These are phyloP conservation scores for Microtus pennsylvanicus DNA, from an alignment of 2,113 vertebrate genomes.

Conservation along the genomic window DNA sequence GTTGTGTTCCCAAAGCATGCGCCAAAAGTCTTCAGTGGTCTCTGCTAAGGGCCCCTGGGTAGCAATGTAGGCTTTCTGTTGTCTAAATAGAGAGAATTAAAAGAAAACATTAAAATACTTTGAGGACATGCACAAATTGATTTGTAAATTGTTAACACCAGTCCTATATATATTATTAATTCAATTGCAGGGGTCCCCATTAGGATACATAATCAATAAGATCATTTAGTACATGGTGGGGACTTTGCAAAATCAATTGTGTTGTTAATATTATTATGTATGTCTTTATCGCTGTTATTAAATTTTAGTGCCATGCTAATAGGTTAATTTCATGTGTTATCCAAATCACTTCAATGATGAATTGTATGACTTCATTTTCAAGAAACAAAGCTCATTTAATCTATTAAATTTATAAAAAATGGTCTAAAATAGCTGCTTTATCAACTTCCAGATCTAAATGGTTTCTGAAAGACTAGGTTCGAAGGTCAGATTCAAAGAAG, in stretches of 20 bases:
- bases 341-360: conserved; percentile 80
- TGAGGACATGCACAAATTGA: not conserved
- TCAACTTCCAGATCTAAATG: conserved; percentile 73
- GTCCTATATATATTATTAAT: conserved; percentile 57
- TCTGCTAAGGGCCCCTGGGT: conserved; percentile 98
- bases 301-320: conserved; percentile 82
- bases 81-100: conserved; percentile 86
- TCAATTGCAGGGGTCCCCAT: conserved; percentile 66
- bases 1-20: conserved; percentile 99
- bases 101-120: conserved; percentile 49
- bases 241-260: conserved; percentile 74
- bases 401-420: conserved; percentile 82
- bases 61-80: conserved; percentile 99
- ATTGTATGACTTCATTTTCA: conserved; percentile 76
- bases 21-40: conserved; percentile 99
- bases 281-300: conserved; percentile 81
- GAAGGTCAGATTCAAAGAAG: conserved; percentile 37
- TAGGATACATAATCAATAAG: conserved; percentile 75
- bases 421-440: conserved; percentile 69
- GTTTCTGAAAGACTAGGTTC: conserved; percentile 54
- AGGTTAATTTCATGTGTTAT: conserved; percentile 79
- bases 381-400: conserved; percentile 80
- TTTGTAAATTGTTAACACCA: conserved; percentile 71
- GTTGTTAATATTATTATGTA: conserved; percentile 83
- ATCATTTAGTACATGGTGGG: conserved; percentile 71